Evolutionary conservation across 1,140 invertebrate species (phyloP), one percentile per base, ranked within the genome.

Genomic region (Limonius californicus): DNA sequence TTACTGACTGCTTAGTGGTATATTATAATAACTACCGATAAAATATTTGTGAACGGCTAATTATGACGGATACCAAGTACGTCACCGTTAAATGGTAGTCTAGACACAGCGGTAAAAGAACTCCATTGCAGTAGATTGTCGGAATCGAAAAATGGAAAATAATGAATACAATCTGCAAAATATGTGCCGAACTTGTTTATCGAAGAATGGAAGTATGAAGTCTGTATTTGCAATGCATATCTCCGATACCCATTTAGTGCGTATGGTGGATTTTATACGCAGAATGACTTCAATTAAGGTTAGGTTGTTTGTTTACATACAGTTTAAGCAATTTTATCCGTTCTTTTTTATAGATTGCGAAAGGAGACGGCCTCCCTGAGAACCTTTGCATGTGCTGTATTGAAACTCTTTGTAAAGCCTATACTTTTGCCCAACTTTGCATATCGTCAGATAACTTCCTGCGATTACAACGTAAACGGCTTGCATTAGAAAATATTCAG

Each of bases 231-330:
- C 45, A 27, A 47, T 63, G 57, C 61, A 57, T 54, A 30, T 72
- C 20, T 55, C 63, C 12, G 32, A 55, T 16, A 55, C 63, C 11
- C 53, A 62, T 54, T 21, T 56, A 15, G 54, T 59, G 8, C 18
- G 43, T 16, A 15, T 66, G 42, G 61, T 65, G 11, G 59, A 70
- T 55, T 70, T 72, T 61, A 64, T 70, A 53, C 35, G 55, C 20
- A 62, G 60, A 61, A 54, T 72, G 16, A 70, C 70, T 1, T 53
- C 64, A 53, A 60, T 71, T 61, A 64, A 71, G 62, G 70, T 71
- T 60, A 64, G 14, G 47, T 7, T 59, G 2, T 27, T 53, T 50
- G 42, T 50, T 19, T 21, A 21, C 39, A 2, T 54, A 43, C 32
- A 54, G 12, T 53, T 59, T 43, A 0, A 12, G 53, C 20, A 53